Percentiles rank a stretch among this genome's conserved stretches.
These are phyloP conservation scores for Hydroisotoma schaefferi DNA, from an alignment of 2,888 invertebrate genomes.

Conservation along the genomic window DNA sequence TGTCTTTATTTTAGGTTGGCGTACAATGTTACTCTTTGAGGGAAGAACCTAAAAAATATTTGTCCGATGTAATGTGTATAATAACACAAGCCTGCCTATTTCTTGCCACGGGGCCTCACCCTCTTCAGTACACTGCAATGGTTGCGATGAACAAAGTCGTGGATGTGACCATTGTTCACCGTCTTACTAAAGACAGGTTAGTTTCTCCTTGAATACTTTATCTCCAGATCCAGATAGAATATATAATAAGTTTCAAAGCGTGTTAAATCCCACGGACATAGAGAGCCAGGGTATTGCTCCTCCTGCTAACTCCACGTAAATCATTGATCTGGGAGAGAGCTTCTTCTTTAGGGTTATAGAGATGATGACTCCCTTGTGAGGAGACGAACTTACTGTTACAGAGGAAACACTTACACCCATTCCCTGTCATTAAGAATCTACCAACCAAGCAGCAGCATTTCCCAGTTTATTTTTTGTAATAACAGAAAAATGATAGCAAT, in stretches of 20 bases:
- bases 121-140: conserved; percentile 61
- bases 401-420: too few species aligned
- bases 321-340: conserved; percentile 13
- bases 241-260: conserved; percentile 1
- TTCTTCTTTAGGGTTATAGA: too few species aligned
- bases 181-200: conserved; percentile 50
- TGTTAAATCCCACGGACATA: too few species aligned
- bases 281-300: too few species aligned
- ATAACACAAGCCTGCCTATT: conserved; percentile 58
- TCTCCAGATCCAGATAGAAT: not conserved
- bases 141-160: conserved; percentile 60
- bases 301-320: conserved; percentile 11
- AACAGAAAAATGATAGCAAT: too few species aligned
- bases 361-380: conserved; percentile 12
- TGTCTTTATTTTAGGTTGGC: conserved; percentile 40
- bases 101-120: conserved; percentile 59
- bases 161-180: conserved; percentile 55
- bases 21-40: conserved; percentile 43
- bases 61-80: conserved; percentile 56
- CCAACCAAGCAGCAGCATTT: too few species aligned
- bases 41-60: conserved; percentile 46
- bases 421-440: too few species aligned
- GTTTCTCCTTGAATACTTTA: conserved; percentile 7
- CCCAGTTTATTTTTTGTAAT: too few species aligned
- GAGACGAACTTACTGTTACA: too few species aligned